Percentiles rank a stretch among this genome's conserved stretches.
Evolutionary conservation across 2,113 vertebrate species (phyloP).

Genomic region (Corydoras sp.): DNA sequence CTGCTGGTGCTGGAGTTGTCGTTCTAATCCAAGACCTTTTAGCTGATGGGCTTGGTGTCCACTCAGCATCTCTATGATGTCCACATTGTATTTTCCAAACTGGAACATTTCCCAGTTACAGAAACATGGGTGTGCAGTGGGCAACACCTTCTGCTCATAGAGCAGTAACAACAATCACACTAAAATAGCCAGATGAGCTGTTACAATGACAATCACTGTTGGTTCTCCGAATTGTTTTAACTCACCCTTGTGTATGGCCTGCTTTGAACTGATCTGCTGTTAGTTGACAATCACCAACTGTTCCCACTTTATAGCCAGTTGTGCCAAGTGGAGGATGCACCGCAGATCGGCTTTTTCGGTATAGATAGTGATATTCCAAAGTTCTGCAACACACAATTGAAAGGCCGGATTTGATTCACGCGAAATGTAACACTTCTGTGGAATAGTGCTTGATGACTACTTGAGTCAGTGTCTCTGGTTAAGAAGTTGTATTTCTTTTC

Average conservation of each 20-base stretch:
- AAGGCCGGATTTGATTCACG: slow-evolving; percentile 11
- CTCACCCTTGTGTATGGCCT: slow-evolving; percentile 23
- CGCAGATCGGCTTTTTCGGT: slow-evolving; percentile 17
- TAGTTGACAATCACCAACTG: slow-evolving; percentile 17
- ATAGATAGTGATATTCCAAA: slow-evolving; percentile 24
- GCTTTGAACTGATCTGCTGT: slow-evolving; percentile 27
- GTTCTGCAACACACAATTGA: slow-evolving; percentile 30
- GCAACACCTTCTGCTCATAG: slow-evolving; percentile 62
- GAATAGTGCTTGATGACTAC: slow-evolving; percentile 20
- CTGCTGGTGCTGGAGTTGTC: slow-evolving; percentile 74
- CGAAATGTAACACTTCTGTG: slow-evolving; percentile 15
- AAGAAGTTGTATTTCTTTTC: slow-evolving; percentile 19
- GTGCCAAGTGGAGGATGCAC: slow-evolving; percentile 12
- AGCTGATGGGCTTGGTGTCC: slow-evolving; percentile 76
- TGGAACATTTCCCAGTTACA: slow-evolving; percentile 79
- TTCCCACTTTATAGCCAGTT: slow-evolving; percentile 18
- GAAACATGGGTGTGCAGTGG: slow-evolving; percentile 63
- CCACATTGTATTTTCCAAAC: slow-evolving; percentile 79
- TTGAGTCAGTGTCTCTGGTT: slow-evolving; percentile 25
- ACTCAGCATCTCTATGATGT: slow-evolving; percentile 81
- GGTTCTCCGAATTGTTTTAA: slow-evolving; percentile 25
- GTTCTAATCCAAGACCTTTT: slow-evolving; percentile 75
- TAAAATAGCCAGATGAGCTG: slow-evolving; percentile 38
- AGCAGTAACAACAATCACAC: slow-evolving; percentile 56
- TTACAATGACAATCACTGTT: slow-evolving; percentile 20